phyloP scores from a whole-genome alignment of 1,140 invertebrate genomes.

The Uloborus diversus region DNA sequence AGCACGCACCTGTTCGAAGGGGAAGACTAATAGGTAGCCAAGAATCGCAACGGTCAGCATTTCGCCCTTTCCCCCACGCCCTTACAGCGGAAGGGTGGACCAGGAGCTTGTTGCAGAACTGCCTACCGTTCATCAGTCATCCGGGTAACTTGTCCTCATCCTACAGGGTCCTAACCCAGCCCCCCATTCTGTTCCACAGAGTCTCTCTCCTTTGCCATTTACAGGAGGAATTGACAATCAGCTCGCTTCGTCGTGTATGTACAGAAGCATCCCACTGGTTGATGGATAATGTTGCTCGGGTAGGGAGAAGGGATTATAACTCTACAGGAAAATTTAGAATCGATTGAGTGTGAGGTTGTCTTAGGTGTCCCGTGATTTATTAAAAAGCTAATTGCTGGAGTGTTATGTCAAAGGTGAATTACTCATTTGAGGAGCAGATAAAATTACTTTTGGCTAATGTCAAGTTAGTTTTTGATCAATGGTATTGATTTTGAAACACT shows the following conservation, averaged over 20 bases:
- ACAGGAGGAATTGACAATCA: conserved; percentile 26
- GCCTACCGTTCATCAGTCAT: conserved; percentile 46
- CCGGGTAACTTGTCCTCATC: conserved; percentile 24
- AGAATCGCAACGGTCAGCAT: background rate
- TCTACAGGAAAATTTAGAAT: conserved; percentile 26
- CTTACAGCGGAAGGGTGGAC: conserved; percentile 33
- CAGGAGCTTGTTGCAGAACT: conserved; percentile 36
- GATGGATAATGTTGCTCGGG: background rate
- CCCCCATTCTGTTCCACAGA: background rate
- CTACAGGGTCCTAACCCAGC: conserved; percentile 20
- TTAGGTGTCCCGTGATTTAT: conserved; percentile 19
- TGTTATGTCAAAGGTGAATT: conserved; percentile 4
- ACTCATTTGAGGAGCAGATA: background rate
- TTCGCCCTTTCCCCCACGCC: background rate
- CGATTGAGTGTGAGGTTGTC: conserved; percentile 12
- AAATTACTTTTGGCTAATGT: background rate
- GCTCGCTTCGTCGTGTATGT: background rate
- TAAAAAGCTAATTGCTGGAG: background rate
- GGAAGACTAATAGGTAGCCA: conserved; percentile 26
- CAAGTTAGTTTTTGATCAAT: background rate
- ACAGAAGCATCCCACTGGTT: conserved; percentile 17
- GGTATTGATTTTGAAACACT: background rate
- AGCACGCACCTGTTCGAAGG: conserved; percentile 36
- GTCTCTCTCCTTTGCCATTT: background rate
- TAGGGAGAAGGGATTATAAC: background rate